phyloP scores from a whole-genome alignment of 2,113 vertebrate species.

The Bos taurus region DNA sequence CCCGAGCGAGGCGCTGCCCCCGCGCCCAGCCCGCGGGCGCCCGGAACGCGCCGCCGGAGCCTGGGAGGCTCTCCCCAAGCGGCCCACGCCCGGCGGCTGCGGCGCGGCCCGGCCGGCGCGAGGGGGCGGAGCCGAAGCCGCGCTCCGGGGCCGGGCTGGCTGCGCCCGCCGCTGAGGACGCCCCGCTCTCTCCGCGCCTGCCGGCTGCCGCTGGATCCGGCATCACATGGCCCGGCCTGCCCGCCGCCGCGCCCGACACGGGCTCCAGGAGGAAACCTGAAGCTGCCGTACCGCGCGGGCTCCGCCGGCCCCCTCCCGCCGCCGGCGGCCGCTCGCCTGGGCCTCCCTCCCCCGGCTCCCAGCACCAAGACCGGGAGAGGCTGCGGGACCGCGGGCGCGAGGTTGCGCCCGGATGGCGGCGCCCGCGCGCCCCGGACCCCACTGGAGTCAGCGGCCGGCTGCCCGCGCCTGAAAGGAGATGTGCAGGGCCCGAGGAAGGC shows the following conservation, averaged over 20 bases:
- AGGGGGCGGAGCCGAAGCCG: conserved; percentile 49
- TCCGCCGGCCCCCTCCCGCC: conserved; percentile 9
- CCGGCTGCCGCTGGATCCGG: conserved; percentile 7
- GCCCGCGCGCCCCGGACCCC: neutral
- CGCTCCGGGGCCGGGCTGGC: neutral
- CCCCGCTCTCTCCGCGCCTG: conserved; percentile 11
- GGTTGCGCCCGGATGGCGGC: neutral
- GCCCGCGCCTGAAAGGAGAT: neutral
- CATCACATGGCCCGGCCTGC: conserved; percentile 62
- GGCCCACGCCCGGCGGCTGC: conserved; percentile 27
- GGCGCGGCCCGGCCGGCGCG: neutral
- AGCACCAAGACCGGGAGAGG: neutral
- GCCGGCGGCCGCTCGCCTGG: neutral
- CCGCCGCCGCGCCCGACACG: conserved; percentile 30
- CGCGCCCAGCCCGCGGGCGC: conserved; percentile 1
- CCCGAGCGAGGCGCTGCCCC: neutral
- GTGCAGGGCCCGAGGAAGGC: neutral
- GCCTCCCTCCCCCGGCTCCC: neutral
- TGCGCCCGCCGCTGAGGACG: neutral
- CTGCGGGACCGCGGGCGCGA: neutral
- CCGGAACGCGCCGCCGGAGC: neutral
- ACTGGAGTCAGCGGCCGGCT: neutral
- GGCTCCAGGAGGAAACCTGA: conserved; percentile 65
- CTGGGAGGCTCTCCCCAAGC: neutral
- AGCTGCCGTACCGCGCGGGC: conserved; percentile 2